Base-by-base conservation (phyloP, 2,113 vertebrate species). In the Anhinga anhinga region DNA sequence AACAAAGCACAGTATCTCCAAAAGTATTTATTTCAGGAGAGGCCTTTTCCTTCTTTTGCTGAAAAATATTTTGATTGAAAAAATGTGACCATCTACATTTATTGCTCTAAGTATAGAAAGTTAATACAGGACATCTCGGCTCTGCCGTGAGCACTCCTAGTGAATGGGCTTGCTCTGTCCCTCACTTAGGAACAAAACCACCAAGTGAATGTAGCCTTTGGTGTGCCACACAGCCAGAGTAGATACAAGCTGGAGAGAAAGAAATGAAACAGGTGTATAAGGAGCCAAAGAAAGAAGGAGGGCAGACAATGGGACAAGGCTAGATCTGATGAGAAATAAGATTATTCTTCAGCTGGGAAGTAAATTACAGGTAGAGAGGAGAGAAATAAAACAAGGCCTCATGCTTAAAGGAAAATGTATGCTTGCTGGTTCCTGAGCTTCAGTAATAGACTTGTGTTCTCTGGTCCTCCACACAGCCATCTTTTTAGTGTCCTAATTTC, bases 401-500 rank as follows among this genome's bases (percentile, higher is more conserved):
- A 59, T 40, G 40, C n/a, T 72, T 78, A 36, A 44, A 86, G 55
- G 65, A 81, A 89, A 82, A 93, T 29, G 3, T 32, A 8, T 67
- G 8, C 56, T 83, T 95, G 76, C 86, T 80, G 47, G 25, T 93
- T 89, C 50, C 77, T 26, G 67, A 7, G 29, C 38, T 97, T 79
- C 40, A 90, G 65, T 50, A 93, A 89, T 72, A 96, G 62, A 73
- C 40, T 79, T 90, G 17, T 55, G 14, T 44, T 53, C 49, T 84
- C 53, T 86, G 63, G 76, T 76, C 45, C 81, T 76, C 83, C 81
- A 66, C 76, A 92, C 59, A 95, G 86, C 81, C 85, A 89, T 97
- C 76, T 90, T 82, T 81, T 92, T 76, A 90, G 83, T 71, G 52
- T 72, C 81, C 72, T 97, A 87, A 76, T 97, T 96, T 97, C 91